A percentile compares a stretch with the other conserved stretches of the same genome.
Evolutionary conservation across 2,797 vertebrate species (phyloP).

Genomic region (Pteropus rufus): DNA sequence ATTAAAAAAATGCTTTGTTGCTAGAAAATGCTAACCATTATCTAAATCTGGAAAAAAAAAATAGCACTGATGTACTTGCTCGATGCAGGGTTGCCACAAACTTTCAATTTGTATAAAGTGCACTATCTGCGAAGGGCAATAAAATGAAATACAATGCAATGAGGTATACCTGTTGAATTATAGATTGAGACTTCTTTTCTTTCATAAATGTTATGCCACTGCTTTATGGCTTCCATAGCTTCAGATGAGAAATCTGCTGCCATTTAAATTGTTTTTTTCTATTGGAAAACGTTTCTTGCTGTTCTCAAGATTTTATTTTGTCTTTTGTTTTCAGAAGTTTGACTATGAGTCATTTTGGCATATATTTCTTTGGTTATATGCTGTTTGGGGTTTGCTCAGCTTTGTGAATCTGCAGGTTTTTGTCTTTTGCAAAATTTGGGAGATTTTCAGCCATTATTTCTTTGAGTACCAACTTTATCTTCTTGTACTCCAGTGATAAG

Average conservation of each 20-base stretch:
- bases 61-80: background rate
- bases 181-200: background rate
- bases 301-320: background rate
- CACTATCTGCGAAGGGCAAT: background rate
- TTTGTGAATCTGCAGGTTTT: background rate
- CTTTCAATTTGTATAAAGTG: background rate
- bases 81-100: background rate
- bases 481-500: background rate
- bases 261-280: background rate
- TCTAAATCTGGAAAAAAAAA: background rate
- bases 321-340: background rate
- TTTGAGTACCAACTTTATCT: background rate
- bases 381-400: background rate
- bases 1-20: background rate
- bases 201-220: background rate
- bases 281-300: background rate
- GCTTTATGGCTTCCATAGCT: background rate
- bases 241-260: background rate
- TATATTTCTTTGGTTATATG: background rate
- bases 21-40: background rate
- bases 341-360: background rate
- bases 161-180: background rate
- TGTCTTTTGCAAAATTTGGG: background rate
- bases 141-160: background rate
- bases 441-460: background rate